These are phyloP conservation scores for Cryptocephalus primarius DNA, from an alignment of 2,888 invertebrate species.

Conservation along the genomic window DNA sequence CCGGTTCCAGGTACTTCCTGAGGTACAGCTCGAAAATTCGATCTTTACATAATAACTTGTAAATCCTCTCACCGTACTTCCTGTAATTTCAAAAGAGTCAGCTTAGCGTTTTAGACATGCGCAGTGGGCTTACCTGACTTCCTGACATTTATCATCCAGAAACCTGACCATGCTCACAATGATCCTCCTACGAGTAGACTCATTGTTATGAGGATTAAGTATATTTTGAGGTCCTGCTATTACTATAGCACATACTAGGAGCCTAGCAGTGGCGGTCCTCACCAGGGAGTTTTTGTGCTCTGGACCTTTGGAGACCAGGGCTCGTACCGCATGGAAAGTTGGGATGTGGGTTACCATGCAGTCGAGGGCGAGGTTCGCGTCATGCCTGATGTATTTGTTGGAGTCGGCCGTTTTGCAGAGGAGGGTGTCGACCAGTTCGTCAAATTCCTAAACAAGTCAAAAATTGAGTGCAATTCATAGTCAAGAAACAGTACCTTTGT, in stretches of 20 bases:
- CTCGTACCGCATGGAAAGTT: conserved; percentile 43
- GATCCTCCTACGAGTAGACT: conserved; percentile 39
- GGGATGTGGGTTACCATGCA: conserved; percentile 56
- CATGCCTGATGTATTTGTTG: conserved; percentile 62
- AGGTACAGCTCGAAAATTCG: conserved; percentile 44
- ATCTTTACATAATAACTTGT: conserved; percentile 42
- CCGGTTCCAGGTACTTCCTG: conserved; percentile 31
- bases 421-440: conserved; percentile 53
- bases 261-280: conserved; percentile 51
- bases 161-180: conserved; percentile 41
- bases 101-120: too few relatives aligned
- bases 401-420: conserved; percentile 62
- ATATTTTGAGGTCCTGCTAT: conserved; percentile 49
- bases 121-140: conserved; percentile 33
- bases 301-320: conserved; percentile 38
- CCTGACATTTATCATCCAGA: conserved; percentile 43
- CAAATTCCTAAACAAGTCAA: conserved; percentile 48
- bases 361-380: conserved; percentile 60
- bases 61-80: conserved; percentile 47
- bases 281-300: conserved; percentile 58
- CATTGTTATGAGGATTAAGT: conserved; percentile 44
- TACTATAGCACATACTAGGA: conserved; percentile 53
- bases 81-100: conserved; percentile 19
- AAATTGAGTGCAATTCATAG: too few relatives aligned
- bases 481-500: too few relatives aligned